Evolutionary conservation across 2,113 vertebrate species (phyloP).

Genomic region (Oryctolagus cuniculus): mOryCun1.1 NC_091439.1:24631501-24632000

Average conservation of each 20-base stretch:
- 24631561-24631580: background rate
- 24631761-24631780: background rate
- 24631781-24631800: background rate
- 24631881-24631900: background rate
- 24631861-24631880: background rate
- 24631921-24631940: background rate
- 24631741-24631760: background rate
- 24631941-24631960: background rate
- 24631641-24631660: conserved; percentile 32
- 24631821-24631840: background rate
- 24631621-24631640: conserved; percentile 5
- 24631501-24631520: background rate
- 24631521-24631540: background rate
- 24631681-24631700: background rate
- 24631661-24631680: conserved; percentile 18
- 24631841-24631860: background rate
- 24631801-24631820: background rate
- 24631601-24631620: conserved; percentile 29
- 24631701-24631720: background rate
- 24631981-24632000: background rate
- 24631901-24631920: background rate
- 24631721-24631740: background rate
- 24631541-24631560: background rate
- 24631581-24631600: conserved; percentile 53
- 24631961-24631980: background rate